Base-by-base conservation (phyloP, 37 sponge, comb jelly and placozoan species). In the Crambe crambe region DNA sequence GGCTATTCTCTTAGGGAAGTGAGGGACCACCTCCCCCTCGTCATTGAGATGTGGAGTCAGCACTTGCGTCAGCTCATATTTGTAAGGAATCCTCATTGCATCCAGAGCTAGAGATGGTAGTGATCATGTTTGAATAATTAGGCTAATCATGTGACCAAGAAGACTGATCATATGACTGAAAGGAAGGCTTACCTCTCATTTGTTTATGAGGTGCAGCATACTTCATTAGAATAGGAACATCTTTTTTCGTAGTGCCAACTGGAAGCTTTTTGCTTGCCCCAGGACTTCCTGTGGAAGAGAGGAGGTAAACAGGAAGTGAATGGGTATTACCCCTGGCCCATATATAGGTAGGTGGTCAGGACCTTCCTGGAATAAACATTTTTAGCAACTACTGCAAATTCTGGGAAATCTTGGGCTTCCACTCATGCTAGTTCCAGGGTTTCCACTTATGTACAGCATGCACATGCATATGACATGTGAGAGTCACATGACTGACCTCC, bases 21-120 rank as follows among this genome's bases (percentile, higher is more conserved):
- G 61, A 1, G 40, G 59, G 17, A 60, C 15, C 56, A 40, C 74
- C 18, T 73, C 34, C 1, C 74, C 74, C 1, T 73, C 15, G 5
- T 54, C 36, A 3, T 47, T 30, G 2, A 47, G 32, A 1, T 32
- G 35, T 23, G 74, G 74, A 20, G 20, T 73, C 12, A 54, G 27
- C 25, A 76, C 61, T n/a, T 61, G 40, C 12, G 61, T 76, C 42
- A 31, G 23, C 40, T 76, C 76, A 37, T 34, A 40, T n/a, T 60
- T 36, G 61, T 76, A 76, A 15, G 76, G 76, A 2, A 76, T 23
- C 35, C 37, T 40, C 61, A 76, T 60, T 4, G 76, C 76, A 60
- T 76, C 76, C 61, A 76, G 36, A 9, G 42, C 76, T 76, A 41
- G 29, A 61, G 25, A 20, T 5, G 29, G 5, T 61, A 47, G 12